Conservation (phyloP, 2,888 invertebrate species). For the Tortricodes alternella region DNA sequence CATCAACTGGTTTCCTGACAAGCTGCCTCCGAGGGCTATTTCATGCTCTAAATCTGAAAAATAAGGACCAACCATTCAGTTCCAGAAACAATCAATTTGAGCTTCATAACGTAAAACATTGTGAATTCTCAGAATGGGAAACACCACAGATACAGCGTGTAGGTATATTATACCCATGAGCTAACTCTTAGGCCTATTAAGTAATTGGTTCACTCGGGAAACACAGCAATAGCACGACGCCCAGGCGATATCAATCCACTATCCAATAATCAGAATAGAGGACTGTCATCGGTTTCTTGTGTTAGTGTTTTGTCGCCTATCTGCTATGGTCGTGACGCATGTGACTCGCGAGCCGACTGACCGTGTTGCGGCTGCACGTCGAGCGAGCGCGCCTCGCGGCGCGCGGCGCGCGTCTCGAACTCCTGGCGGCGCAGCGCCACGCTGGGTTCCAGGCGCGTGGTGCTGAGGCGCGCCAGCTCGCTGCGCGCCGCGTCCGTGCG, state of each 20-base stretch:
- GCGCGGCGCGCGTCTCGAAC: constrained; percentile 84
- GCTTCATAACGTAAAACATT: too few species aligned
- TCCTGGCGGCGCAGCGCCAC: constrained; percentile 88
- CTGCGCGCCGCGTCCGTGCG: constrained; percentile 86
- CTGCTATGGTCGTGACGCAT: not conserved
- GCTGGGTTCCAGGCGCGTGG: constrained; percentile 87
- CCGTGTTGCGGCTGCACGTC: constrained; percentile 77
- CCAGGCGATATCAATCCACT: too few species aligned
- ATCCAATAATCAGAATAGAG: too few species aligned
- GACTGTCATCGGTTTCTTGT: too few species aligned
- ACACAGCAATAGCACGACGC: too few species aligned
- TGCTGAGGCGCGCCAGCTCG: constrained; percentile 85
- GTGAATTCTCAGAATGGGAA: too few species aligned
- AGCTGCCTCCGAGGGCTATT: constrained; percentile 74
- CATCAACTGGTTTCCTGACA: constrained; percentile 89
- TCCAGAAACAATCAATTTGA: not conserved
- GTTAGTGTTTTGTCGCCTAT: too few species aligned
- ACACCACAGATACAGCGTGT: too few species aligned
- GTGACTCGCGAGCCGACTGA: too few species aligned
- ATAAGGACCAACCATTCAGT: not conserved
- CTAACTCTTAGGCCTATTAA: too few species aligned
- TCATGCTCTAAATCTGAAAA: constrained; percentile 78
- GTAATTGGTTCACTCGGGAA: too few species aligned
- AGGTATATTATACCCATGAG: too few species aligned
- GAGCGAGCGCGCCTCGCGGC: constrained; percentile 71